Conservation (phyloP, 2,888 invertebrate genomes). For the Agrochola lychnidis region DNA sequence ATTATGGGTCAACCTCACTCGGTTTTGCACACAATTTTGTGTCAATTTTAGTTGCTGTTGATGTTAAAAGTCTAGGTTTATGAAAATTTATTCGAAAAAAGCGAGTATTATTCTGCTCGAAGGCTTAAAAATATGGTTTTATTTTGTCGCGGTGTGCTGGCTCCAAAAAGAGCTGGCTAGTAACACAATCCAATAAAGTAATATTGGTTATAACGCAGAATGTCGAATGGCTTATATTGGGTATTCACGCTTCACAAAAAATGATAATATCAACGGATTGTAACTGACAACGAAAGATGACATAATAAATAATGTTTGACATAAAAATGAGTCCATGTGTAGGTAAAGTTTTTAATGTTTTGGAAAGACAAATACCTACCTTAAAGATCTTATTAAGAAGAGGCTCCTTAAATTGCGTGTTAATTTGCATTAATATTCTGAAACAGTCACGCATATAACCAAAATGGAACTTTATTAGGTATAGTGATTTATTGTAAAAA, state of each 20-base stretch:
- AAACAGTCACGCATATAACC: too few species aligned
- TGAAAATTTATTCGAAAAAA: not conserved
- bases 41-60: not conserved
- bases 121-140: not conserved
- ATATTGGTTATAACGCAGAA: not conserved
- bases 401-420: too few species aligned
- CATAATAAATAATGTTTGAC: not conserved
- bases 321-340: too few species aligned
- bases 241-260: not conserved
- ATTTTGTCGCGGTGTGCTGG: not conserved
- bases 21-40: not conserved
- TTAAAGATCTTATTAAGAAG: too few species aligned
- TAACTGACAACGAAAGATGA: not conserved
- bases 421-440: too few species aligned
- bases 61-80: not conserved
- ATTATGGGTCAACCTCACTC: constrained; percentile 9
- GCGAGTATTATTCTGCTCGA: not conserved
- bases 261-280: not conserved
- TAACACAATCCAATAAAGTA: not conserved
- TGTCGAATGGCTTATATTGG: not conserved
- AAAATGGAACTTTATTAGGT: too few species aligned
- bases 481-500: too few species aligned
- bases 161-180: not conserved
- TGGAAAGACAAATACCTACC: too few species aligned
- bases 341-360: not conserved